Conservation (phyloP, 2,888 invertebrate genomes). For the Endomychus coccineus region DNA sequence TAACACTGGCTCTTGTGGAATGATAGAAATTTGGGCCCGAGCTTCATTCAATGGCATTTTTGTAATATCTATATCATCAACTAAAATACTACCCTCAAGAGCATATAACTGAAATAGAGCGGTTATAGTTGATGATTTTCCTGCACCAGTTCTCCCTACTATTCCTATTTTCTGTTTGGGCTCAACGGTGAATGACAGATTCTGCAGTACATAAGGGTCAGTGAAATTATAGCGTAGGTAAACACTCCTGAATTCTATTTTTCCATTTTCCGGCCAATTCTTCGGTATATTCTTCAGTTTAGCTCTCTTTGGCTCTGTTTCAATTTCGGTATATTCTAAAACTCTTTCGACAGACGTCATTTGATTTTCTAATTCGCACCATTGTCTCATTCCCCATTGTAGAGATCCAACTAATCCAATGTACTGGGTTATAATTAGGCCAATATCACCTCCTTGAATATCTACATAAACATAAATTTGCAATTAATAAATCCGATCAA, state of each 20-base stretch:
- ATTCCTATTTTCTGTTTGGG: slow-evolving; percentile 71
- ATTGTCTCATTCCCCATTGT: slow-evolving; percentile 68
- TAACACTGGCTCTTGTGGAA: slow-evolving; percentile 80
- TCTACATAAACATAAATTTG: slow-evolving; percentile 31
- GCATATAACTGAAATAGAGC: slow-evolving; percentile 77
- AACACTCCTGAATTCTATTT: slow-evolving; percentile 60
- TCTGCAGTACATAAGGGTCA: slow-evolving; percentile 67
- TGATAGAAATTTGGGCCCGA: slow-evolving; percentile 71
- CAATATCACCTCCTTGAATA: slow-evolving; percentile 64
- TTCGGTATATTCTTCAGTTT: slow-evolving; percentile 45
- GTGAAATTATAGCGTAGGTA: slow-evolving; percentile 64
- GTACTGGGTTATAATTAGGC: slow-evolving; percentile 73
- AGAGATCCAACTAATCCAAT: slow-evolving; percentile 58
- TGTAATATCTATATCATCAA: slow-evolving; percentile 70
- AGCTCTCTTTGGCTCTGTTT: slow-evolving; percentile 32
- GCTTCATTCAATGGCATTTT: slow-evolving; percentile 67
- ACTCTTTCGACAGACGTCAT: slow-evolving; percentile 35
- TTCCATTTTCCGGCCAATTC: slow-evolving; percentile 67
- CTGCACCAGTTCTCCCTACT: slow-evolving; percentile 78
- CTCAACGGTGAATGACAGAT: slow-evolving; percentile 59
- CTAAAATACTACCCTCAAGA: slow-evolving; percentile 67
- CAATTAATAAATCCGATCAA: no score
- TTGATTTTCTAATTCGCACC: slow-evolving; percentile 70
- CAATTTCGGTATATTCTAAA: slow-evolving; percentile 32
- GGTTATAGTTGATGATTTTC: slow-evolving; percentile 69